Evolutionary conservation across 1,140 invertebrate species (phyloP), one percentile per base, ranked within the genome.

Genomic region (Anastatus disparis): DNA sequence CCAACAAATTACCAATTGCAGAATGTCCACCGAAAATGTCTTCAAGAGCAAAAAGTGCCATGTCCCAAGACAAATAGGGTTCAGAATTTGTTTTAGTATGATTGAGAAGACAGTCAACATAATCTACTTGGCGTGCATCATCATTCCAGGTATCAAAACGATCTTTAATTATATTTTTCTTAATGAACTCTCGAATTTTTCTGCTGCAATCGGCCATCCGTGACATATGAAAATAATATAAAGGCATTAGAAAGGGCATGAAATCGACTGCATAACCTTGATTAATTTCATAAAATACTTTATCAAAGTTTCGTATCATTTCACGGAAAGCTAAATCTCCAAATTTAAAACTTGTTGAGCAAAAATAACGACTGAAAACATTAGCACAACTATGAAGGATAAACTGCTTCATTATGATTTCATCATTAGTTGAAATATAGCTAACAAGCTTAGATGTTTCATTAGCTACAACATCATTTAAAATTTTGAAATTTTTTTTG

Each of bases 241-340:
- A 87, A 0, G 93, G 93, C 63, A 90, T 86, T 88, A 92, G 93
- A 7, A 22, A 24, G 0, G 95, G 95, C n/a, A 97, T 81, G 79
- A 97, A 95, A 78, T 97, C 95, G 0, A 94, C 89, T 0, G 93
- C 90, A 78, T 94, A 95, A 0, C 94, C 94, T 79, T 94, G 92
- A 79, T 96, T 96, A 52, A 97, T 93, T 79, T 96, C 94, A 88
- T 91, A 94, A 84, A 97, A 97, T 3, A 97, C 93, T 61, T 91
- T 89, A 76, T 96, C 94, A 77, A 95, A 97, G 73, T 90, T 90
- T 22, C 87, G 77, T 0, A 94, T 89, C 68, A 94, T 88, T 62
- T 89, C 86, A 10, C 82, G 78, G 82, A 94, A 96, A 3, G 88
- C 87, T 0, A 71, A 12, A 74, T 96, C 90, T 7, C 89, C 86